Conservation (phyloP, 2,888 invertebrate genomes). For the Pogonocherus hispidulus region DNA sequence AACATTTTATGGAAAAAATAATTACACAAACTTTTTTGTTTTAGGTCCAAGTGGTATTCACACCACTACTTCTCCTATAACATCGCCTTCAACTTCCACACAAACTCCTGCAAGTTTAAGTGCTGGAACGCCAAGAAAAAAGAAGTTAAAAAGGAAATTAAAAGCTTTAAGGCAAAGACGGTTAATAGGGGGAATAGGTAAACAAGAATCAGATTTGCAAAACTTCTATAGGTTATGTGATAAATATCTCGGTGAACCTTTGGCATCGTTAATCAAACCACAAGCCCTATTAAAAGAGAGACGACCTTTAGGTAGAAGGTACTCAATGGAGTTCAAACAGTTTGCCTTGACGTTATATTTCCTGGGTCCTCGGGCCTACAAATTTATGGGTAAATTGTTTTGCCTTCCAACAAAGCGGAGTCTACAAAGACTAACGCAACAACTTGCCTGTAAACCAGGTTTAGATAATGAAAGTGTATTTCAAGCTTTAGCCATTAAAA, state of each 20-base stretch:
- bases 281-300: neutral
- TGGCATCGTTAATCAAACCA: neutral
- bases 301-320: neutral
- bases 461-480: slow-evolving; percentile 9
- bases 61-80: neutral
- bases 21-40: neutral
- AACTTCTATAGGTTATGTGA: neutral
- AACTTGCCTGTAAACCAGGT: neutral
- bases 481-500: slow-evolving; percentile 2
- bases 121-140: neutral
- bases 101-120: neutral
- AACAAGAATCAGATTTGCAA: neutral
- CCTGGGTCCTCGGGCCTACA: neutral
- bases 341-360: neutral
- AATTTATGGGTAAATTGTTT: neutral
- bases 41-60: neutral
- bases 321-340: no score
- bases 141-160: neutral
- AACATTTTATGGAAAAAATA: no score
- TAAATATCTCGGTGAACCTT: neutral
- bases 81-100: neutral
- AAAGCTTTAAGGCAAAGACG: neutral
- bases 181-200: neutral
- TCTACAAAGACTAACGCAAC: neutral
- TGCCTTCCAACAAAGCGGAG: neutral